Conservation (phyloP, 2,797 vertebrate genomes). For the Lophotriccus pileatus region DNA sequence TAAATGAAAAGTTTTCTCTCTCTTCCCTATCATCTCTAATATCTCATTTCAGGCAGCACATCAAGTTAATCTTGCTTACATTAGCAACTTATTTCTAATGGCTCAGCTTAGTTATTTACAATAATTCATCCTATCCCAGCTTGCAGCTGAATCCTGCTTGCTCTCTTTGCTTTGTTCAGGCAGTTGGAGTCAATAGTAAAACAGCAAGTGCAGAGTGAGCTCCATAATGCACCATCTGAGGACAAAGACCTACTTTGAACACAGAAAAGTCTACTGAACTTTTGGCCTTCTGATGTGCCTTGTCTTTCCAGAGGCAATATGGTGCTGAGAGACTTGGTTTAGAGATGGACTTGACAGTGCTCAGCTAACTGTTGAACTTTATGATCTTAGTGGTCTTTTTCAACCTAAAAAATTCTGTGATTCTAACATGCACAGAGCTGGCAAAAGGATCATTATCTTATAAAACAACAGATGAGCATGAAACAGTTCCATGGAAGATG, state of each 20-base stretch:
- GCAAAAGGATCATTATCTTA: not conserved
- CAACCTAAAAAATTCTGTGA: not conserved
- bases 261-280: not conserved
- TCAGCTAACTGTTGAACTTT: not conserved
- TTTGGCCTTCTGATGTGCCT: not conserved
- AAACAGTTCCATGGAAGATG: not conserved
- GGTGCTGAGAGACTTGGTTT: not conserved
- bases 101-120: conserved; percentile 30
- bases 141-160: not conserved
- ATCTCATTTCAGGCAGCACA: conserved; percentile 64
- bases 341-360: not conserved
- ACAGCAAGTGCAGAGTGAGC: fast-evolving
- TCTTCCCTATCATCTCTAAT: conserved; percentile 61
- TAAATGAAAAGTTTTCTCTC: conserved; percentile 67
- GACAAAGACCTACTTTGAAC: not conserved
- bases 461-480: not conserved
- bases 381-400: not conserved
- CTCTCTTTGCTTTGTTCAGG: not conserved
- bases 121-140: not conserved
- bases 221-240: fast-evolving
- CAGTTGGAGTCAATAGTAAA: not conserved
- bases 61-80: conserved; percentile 69
- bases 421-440: not conserved
- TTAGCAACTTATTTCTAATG: conserved; percentile 64
- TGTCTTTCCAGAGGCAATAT: not conserved